Evolutionary conservation across 2,113 vertebrate genomes (phyloP), one percentile per base, ranked within the genome.

Genomic region (Marmota monax): DNA sequence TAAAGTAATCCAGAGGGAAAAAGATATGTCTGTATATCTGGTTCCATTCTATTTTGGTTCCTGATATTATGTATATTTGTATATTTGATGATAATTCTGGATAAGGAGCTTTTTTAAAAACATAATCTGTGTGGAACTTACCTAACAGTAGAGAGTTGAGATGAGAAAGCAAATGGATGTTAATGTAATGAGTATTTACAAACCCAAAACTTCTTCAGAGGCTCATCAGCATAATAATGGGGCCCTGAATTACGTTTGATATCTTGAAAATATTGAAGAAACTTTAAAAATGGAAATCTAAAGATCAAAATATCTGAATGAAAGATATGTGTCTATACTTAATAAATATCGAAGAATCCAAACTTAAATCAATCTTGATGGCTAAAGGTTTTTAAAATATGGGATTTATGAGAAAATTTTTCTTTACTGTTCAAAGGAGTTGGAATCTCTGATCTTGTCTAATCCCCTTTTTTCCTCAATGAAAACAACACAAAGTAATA

Each of bases 231-330:
- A 22, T 18, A 84, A 27, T 17, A 34, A 53, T 42, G 39, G 20
- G 18, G 10, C 14, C 70, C 22, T 2, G n/a, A 70, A 42, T 53
- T 37, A n/a, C 10, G 12, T 34, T 74, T 39, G 23, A 56, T 10
- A 72, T 72, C 94, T 89, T 82, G 18, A 56, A 88, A 83, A 48
- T 45, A 22, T 9, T 79, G 16, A 83, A 94, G 3, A 56, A 51
- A 42, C 7, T 72, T 80, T 56, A 74, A 90, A 92, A 95, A 65
- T 70, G 14, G 14, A 87, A 88, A 83, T 76, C 51, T 74, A 69
- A 87, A 94, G 92, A 53, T 48, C 16, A 37, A 74, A 85, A 74
- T 58, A 92, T 76, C 42, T 4, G 29, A 5, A n/a, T 79, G 78
- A 53, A 84, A 78, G 13, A 72, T 84, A 22, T 69, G 6, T 69